A percentile compares a stretch with the other conserved stretches of the same genome.
These are phyloP conservation scores for Cremastinae sp. DNA, from an alignment of 2,888 invertebrate species.

Conservation along the genomic window DNA sequence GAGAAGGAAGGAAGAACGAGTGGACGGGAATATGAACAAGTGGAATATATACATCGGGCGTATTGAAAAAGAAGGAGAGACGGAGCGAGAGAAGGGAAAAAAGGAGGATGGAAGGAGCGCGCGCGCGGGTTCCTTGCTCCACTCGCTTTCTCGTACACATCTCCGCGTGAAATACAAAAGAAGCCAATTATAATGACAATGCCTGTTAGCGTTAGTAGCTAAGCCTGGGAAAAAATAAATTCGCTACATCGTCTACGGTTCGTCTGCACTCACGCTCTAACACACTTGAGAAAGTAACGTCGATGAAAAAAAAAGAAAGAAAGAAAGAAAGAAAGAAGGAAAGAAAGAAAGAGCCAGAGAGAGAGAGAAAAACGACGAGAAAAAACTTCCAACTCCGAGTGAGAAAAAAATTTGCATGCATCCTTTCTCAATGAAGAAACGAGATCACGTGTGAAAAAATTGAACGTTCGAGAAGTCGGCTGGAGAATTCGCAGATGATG, in stretches of 20 bases:
- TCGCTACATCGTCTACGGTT: constrained; percentile 67
- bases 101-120: too few species aligned
- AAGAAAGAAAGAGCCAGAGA: too few species aligned
- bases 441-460: too few species aligned
- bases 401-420: background rate
- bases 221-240: constrained; percentile 76
- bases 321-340: too few species aligned
- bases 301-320: constrained; percentile 9
- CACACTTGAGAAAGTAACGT: constrained; percentile 22
- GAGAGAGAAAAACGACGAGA: too few species aligned
- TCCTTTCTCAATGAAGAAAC: background rate
- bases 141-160: constrained; percentile 62
- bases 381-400: background rate
- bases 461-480: too few species aligned
- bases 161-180: constrained; percentile 75
- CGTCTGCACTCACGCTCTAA: background rate
- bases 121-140: constrained; percentile 35
- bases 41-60: background rate
- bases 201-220: constrained; percentile 68
- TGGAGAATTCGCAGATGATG: too few species aligned
- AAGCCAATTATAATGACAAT: constrained; percentile 80
- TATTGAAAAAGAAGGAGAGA: background rate
- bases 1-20: constrained; percentile 17
- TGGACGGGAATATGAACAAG: constrained; percentile 2
- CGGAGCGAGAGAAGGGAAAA: background rate